A percentile compares a stretch with the other conserved stretches of the same genome.
Evolutionary conservation across 2,888 invertebrate species (phyloP).

Genomic region (Cataglyphis altisquamis): DNA sequence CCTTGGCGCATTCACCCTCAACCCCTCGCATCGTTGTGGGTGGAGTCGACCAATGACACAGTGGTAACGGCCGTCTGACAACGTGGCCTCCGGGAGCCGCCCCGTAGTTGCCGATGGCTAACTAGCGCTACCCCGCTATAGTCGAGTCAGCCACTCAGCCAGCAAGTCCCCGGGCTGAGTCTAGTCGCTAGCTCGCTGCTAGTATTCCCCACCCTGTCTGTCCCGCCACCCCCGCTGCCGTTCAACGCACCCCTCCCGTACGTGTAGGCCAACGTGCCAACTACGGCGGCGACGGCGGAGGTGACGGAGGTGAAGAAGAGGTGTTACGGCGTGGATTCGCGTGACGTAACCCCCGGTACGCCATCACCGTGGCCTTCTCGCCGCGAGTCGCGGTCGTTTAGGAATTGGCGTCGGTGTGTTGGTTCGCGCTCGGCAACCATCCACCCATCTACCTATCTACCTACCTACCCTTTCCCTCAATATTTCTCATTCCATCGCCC

Average conservation of each 20-base stretch:
- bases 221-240: constrained; percentile 63
- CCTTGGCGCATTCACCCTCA: constrained; percentile 64
- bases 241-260: constrained; percentile 52
- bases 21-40: constrained; percentile 70
- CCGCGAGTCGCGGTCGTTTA: constrained; percentile 71
- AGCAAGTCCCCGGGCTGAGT: constrained; percentile 83
- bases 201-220: constrained; percentile 72
- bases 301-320: constrained; percentile 59
- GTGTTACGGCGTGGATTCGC: constrained; percentile 66
- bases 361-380: constrained; percentile 62
- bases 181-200: constrained; percentile 70
- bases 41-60: constrained; percentile 84
- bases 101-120: constrained; percentile 81
- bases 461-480: constrained; percentile 19
- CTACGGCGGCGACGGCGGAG: constrained; percentile 53
- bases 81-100: constrained; percentile 82
- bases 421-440: constrained; percentile 58
- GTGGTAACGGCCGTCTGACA: constrained; percentile 82
- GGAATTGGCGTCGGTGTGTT: constrained; percentile 69
- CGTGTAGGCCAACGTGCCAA: constrained; percentile 71
- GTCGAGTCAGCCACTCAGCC: constrained; percentile 83
- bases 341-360: constrained; percentile 64
- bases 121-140: constrained; percentile 80
- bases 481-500: constrained; percentile 38
- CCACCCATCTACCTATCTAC: constrained; percentile 24